Conservation (phyloP, 1,140 invertebrate species). For the Drosophila leontia region DNA sequence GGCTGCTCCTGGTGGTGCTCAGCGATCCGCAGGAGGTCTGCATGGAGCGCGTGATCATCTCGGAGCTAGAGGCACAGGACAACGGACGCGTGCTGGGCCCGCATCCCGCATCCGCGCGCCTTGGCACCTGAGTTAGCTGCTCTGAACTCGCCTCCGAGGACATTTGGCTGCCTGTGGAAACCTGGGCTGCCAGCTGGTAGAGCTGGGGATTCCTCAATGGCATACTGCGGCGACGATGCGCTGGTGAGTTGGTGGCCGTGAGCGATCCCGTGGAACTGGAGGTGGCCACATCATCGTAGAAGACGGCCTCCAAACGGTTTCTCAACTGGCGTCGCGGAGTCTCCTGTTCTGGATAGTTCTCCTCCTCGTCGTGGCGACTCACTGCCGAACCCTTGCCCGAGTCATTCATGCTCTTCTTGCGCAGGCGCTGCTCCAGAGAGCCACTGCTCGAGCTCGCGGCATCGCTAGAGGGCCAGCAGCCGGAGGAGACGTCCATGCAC, state of each 20-base stretch:
- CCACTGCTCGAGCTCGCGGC: slow-evolving; percentile 76
- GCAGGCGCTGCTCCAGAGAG: slow-evolving; percentile 77
- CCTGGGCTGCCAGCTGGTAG: slow-evolving; percentile 74
- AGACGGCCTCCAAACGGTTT: slow-evolving; percentile 62
- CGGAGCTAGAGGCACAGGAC: slow-evolving; percentile 82
- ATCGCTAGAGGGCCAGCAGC: slow-evolving; percentile 87
- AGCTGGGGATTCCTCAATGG: slow-evolving; percentile 79
- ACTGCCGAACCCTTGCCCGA: slow-evolving; percentile 86
- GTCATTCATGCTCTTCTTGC: slow-evolving; percentile 85
- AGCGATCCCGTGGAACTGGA: slow-evolving; percentile 77
- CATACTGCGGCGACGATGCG: slow-evolving; percentile 78
- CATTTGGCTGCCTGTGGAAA: slow-evolving; percentile 62
- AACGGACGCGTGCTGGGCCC: slow-evolving; percentile 47
- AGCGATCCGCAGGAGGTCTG: slow-evolving; percentile 87
- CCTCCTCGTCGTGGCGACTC: slow-evolving; percentile 85
- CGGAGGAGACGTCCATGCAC: slow-evolving; percentile 88
- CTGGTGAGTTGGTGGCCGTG: slow-evolving; percentile 75
- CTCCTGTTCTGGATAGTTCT: slow-evolving; percentile 23
- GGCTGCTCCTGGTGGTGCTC: slow-evolving; percentile 75
- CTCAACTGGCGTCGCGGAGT: slow-evolving; percentile 67
- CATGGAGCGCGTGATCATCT: slow-evolving; percentile 90
- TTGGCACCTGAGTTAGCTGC: slow-evolving; percentile 76
- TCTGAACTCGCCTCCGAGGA: slow-evolving; percentile 84
- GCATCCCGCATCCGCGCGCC: slow-evolving; percentile 42
- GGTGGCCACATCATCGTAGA: slow-evolving; percentile 72